These are phyloP conservation scores for Erpornis zantholeuca DNA, from an alignment of 2,113 vertebrate genomes.

Conservation along the genomic window DNA sequence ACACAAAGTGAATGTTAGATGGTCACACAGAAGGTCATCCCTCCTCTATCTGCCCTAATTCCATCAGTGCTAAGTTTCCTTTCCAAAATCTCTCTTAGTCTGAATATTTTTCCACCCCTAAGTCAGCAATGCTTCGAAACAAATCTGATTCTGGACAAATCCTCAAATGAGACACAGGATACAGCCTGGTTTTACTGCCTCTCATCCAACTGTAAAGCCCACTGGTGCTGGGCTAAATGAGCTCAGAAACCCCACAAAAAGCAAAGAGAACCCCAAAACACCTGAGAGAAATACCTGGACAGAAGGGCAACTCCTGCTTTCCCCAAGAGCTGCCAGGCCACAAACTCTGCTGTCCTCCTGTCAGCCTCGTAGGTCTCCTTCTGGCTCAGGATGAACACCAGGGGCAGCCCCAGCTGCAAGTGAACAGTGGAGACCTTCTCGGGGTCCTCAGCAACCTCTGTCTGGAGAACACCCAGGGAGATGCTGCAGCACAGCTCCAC, in stretches of 20 bases:
- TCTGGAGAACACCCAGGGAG: conserved; percentile 65
- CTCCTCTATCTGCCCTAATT: neutral
- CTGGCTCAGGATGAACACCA: conserved; percentile 88
- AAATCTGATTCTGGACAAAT: neutral
- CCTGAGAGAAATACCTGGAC: conserved; percentile 76
- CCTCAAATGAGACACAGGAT: neutral
- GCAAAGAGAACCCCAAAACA: neutral
- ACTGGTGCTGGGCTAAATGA: rapidly evolving
- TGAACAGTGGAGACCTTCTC: conserved; percentile 79
- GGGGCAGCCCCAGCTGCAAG: conserved; percentile 83
- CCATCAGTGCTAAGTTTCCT: neutral
- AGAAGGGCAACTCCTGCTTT: conserved; percentile 86
- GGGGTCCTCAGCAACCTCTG: conserved; percentile 82
- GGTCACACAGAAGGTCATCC: neutral
- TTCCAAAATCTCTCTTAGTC: neutral
- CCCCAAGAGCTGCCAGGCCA: conserved; percentile 87
- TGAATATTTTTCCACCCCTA: neutral
- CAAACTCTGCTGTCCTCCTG: conserved; percentile 76
- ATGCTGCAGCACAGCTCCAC: neutral
- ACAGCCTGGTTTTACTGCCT: neutral
- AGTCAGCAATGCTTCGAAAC: neutral
- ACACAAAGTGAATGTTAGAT: conserved; percentile 12
- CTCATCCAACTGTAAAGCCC: neutral
- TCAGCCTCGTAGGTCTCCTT: conserved; percentile 81
- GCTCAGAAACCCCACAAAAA: neutral